phyloP scores from a whole-genome alignment of 2,113 vertebrate species.

The Mormoops blainvillei region DNA sequence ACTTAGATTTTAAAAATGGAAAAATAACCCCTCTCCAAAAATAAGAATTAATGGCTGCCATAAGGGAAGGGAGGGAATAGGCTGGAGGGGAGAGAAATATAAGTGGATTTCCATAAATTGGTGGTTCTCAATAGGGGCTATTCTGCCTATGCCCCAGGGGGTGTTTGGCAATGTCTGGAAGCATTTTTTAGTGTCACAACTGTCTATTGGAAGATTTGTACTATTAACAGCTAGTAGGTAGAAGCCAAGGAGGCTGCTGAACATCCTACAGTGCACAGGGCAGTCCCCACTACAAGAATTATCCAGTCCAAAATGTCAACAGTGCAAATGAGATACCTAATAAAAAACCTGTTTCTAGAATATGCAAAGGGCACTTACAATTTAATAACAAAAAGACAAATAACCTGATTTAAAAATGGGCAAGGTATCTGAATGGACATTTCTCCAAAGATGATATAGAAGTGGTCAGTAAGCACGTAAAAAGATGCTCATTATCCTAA shows the following conservation, averaged over 20 bases:
- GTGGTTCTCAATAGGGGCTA: neutral
- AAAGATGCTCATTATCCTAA: neutral
- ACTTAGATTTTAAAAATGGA: neutral
- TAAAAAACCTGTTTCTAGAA: neutral
- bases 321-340: neutral
- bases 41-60: neutral
- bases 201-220: neutral
- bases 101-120: neutral
- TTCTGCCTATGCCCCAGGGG: neutral
- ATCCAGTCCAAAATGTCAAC: neutral
- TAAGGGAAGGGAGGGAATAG: neutral
- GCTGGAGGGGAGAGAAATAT: neutral
- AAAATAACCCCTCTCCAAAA: neutral
- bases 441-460: slow-evolving; percentile 3
- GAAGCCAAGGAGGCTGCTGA: neutral
- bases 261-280: neutral
- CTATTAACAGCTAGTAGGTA: neutral
- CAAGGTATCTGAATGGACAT: neutral
- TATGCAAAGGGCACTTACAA: neutral
- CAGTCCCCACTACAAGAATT: neutral
- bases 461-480: neutral
- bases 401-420: neutral
- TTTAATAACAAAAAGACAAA: slow-evolving; percentile 8
- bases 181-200: neutral
- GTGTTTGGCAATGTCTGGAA: neutral